These are phyloP conservation scores for Bombus superbus DNA, from an alignment of 1,140 invertebrate species.

Conservation along the genomic window DNA sequence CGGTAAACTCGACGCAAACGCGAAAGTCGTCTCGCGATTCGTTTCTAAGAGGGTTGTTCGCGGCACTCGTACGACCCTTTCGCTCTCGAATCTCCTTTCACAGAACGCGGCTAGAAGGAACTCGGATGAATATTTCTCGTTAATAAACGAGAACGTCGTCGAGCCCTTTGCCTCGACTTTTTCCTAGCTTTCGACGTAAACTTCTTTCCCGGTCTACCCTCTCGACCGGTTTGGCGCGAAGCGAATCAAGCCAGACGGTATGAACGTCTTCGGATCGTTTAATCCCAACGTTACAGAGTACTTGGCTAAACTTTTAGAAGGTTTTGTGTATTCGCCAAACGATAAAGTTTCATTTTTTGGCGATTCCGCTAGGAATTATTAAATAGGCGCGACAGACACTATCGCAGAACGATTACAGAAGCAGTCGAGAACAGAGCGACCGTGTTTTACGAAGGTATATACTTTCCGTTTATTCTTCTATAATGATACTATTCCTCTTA, in stretches of 20 bases:
- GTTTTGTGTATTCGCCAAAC: not conserved
- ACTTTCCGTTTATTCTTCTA: too few relatives aligned
- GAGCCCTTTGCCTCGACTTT: conserved; percentile 4
- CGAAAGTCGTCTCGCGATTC: not conserved
- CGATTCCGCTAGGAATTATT: not conserved
- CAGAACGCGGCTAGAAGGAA: not conserved
- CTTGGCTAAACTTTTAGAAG: not conserved
- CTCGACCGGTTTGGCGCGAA: not conserved
- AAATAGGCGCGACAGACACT: not conserved
- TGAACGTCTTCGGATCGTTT: not conserved
- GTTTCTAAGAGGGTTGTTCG: not conserved
- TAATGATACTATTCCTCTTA: too few relatives aligned
- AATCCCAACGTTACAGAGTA: not conserved
- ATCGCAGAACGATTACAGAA: not conserved
- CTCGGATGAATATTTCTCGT: conserved; percentile 39
- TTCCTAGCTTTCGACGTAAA: not conserved
- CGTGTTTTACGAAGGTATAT: too few relatives aligned
- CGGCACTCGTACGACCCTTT: not conserved
- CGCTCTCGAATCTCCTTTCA: not conserved
- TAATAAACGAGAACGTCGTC: conserved; percentile 19
- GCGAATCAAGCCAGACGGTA: not conserved
- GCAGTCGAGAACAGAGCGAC: too few relatives aligned
- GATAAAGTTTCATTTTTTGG: too few relatives aligned
- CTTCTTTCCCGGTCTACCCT: not conserved
- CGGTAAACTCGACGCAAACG: not conserved